Evolutionary conservation across 1,140 invertebrate genomes (phyloP), one percentile per base, ranked within the genome.

Genomic region (Drosophila oshimai): DNA sequence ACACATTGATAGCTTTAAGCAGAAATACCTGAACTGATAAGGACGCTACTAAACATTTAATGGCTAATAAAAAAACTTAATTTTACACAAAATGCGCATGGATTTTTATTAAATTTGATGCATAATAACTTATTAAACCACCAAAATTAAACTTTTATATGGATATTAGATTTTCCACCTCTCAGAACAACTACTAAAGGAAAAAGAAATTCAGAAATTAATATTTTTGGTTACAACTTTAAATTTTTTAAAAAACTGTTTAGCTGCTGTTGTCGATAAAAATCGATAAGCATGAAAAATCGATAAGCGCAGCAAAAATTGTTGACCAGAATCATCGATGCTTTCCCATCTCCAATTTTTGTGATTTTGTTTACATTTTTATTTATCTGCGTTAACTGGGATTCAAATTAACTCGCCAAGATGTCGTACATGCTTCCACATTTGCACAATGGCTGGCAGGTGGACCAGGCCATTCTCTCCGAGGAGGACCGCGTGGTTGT

Each of bases 381-480:
- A 58, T 10, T 22, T 62, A 65, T 28, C 9, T 29, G 4, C 24
- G 6, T 2, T 17, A 18, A 18, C 22, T 28, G 20, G 2, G 17
- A 64, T 33, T 42, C n/a, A 54, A 49, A 65, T 36, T 62, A 76
- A 54, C 39, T 18, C 20, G 0, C 2, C 89, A 94, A 90, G 54
- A 99, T 99, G 98, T 99, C 98, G 91, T 99, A 99, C 93, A 99
- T 99, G 98, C 92, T 99, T 88, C 96, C 97, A 65, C 98, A 99
- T 97, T 94, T 99, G 75, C 96, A 98, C 92, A 99, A 99, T 93
- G 99, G 99, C 3, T 99, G 98, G 98, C 98, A 99, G 93, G 98
- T 99, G 0, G 98, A 99, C 90, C 98, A 99, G 92, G 98, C 99
- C 6, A 99, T 99, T 91, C 92, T 99, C 13, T 98, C 98, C 0